phyloP scores from a whole-genome alignment of 1,140 invertebrate species.

The Radopholus similis region DNA sequence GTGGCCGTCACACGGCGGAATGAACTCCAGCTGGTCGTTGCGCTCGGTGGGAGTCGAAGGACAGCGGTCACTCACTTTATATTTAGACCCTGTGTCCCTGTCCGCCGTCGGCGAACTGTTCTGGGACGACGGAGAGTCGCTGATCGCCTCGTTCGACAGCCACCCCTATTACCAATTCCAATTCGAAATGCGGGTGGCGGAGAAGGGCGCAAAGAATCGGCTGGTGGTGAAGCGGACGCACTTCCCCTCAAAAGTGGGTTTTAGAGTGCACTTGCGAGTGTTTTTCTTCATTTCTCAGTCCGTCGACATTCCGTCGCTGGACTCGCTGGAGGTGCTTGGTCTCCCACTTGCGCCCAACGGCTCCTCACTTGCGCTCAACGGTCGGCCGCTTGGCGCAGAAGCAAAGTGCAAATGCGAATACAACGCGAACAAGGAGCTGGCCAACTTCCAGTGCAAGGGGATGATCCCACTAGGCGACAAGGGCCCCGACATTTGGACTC shows the following conservation, averaged over 20 bases:
- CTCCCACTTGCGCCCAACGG: background rate
- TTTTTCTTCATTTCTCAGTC: background rate
- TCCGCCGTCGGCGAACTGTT: slow-evolving; percentile 25
- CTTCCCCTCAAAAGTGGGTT: background rate
- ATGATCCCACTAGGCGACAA: background rate
- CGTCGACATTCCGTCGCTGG: background rate
- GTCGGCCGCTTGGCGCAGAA: background rate
- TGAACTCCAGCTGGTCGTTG: slow-evolving; percentile 27
- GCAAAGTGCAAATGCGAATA: slow-evolving; percentile 3
- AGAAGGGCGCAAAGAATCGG: background rate
- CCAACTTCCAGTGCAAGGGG: background rate
- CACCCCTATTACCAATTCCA: slow-evolving; percentile 30
- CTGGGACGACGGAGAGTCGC: slow-evolving; percentile 37
- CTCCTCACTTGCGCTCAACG: background rate
- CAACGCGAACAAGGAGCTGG: background rate
- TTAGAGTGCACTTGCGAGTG: no score
- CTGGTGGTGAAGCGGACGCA: background rate
- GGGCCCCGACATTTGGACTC: background rate
- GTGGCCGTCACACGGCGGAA: slow-evolving; percentile 19
- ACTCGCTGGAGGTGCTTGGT: background rate
- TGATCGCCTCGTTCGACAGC: background rate
- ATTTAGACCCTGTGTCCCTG: background rate
- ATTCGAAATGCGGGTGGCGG: slow-evolving; percentile 11
- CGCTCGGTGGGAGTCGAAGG: slow-evolving; percentile 10
- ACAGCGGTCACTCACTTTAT: background rate